Evolutionary conservation across 2,113 vertebrate species (phyloP).

Genomic region (Cettia cetti): DNA sequence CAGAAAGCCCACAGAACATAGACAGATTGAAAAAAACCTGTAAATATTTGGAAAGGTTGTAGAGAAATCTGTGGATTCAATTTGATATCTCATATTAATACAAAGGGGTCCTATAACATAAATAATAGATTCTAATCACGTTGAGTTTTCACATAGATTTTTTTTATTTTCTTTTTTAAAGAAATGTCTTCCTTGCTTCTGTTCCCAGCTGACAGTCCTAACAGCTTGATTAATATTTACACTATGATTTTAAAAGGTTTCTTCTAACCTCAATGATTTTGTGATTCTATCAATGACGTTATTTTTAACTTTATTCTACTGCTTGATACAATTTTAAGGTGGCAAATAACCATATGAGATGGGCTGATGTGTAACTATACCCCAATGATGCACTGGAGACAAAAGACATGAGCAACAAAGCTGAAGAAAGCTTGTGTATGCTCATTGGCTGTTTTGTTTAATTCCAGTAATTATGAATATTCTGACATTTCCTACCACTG

Average conservation of each 20-base stretch:
- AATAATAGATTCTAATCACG: accelerated
- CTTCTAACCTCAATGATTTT: not conserved
- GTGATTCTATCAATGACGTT: not conserved
- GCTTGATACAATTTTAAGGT: not conserved
- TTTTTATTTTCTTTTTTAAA: not conserved
- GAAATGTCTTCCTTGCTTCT: not conserved
- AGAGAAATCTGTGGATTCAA: not conserved
- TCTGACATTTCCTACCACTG: not conserved
- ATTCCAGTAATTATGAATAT: not conserved
- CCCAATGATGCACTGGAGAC: not conserved
- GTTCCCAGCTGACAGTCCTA: not conserved
- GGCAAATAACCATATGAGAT: not conserved
- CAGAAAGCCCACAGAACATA: not conserved
- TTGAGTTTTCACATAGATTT: not conserved
- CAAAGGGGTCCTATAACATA: not conserved
- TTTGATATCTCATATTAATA: not conserved
- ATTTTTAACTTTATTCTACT: not conserved
- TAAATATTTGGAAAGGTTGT: not conserved
- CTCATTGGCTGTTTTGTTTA: not conserved
- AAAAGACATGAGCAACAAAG: not conserved
- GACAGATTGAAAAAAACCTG: not conserved
- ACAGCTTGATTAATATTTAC: not conserved
- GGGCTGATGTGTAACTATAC: not conserved
- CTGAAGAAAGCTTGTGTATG: not conserved
- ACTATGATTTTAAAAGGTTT: not conserved